Base-by-base conservation (phyloP, 2,797 vertebrate genomes). In the Anguilla marmorata region DNA sequence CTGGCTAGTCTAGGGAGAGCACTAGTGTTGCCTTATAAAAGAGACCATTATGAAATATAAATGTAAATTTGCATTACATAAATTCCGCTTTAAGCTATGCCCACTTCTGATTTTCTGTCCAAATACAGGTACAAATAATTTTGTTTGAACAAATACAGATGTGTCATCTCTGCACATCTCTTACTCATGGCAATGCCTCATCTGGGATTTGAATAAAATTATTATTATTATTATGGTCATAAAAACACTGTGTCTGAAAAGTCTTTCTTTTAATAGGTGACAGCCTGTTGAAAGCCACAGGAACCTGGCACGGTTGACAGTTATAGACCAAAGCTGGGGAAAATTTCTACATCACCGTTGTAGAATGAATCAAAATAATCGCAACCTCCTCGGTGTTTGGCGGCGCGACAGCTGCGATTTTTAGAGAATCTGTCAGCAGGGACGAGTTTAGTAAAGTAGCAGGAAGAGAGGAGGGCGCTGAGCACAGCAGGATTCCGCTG, bases 391-490 rank as follows among this genome's bases (percentile, higher is more conserved):
- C 58, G 52, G 60, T 83, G 27, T 85, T 72, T 37, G 56, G n/a
- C 33, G 33, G 33, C 85, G 84, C 85, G 33, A 82, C 90, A 85
- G 58, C 85, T 87, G 89, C 85, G 89, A 82, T 88, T 90, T 63
- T 84, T 48, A 85, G 86, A 54, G 33, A 87, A 83, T 27, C 74
- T 24, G 48, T 56, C 89, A 84, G 87, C 54, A 83, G 85, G 60
- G 86, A 87, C 87, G 88, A 87, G 74, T 89, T 45, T 60, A 85
- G 60, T 12, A 83, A n/a, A 50, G 41, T 54, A 37, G 79, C 85
- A 74, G 88, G 89, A 93, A 92, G 89, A 87, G 90, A 93, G 92
- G 91, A 94, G 52, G 72, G 89, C n/a, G 89, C 89, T 87, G 90
- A 90, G 88, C 87, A 84, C 88, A 90, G 91, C 91, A 54, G 30